Base-by-base conservation (phyloP, 2,888 invertebrate genomes). In the Peribatodes rhomboidaria region DNA sequence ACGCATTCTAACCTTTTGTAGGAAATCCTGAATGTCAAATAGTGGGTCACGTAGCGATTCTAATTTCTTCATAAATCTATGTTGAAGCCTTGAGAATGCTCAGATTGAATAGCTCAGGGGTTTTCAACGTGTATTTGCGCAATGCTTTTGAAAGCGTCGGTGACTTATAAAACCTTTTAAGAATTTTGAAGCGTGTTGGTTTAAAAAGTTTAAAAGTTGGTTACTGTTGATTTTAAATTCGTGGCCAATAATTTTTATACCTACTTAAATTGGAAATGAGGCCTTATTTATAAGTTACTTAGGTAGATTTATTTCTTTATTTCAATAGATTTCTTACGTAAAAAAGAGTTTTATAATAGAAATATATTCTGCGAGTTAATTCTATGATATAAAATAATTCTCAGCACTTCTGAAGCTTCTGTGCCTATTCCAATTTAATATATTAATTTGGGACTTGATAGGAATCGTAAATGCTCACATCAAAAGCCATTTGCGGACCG, bases 11-110 rank as follows among this genome's bases (percentile, higher is more conserved):
- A 75, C 76, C 71, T 77, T 76, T 76, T 73, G 73, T 69, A 76
- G 73, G 74, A 70, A 76, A 74, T 75, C 69, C 74, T 77, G 81
- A 83, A 84, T 84, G 82, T 81, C 79, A 81, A 81, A 74, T 76
- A 71, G 67, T 65, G 56, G 73, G 77, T 78, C 85, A 83, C 83
- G 82, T 84, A 72, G 76, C 67, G 35, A 80, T 81, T 81, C 80
- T 86, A 87, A 87, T 86, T 87, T 81, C 81, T 82, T 82, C 80
- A 82, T 81, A 80, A 80, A 83, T 84, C 82, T 82, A 76, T 76
- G 76, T 70, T 67, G 74, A 71, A 65, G 61, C 70, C 61, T 70
- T 72, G 72, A 70, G 74, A 74, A 69, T 64, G 67, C 69, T 70
- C 63, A 71, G 69, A 76, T 77, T 75, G 73, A 70, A 69, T 72